Base-by-base conservation (phyloP, 1,140 invertebrate species). In the Macrobrachium nipponense region DNA sequence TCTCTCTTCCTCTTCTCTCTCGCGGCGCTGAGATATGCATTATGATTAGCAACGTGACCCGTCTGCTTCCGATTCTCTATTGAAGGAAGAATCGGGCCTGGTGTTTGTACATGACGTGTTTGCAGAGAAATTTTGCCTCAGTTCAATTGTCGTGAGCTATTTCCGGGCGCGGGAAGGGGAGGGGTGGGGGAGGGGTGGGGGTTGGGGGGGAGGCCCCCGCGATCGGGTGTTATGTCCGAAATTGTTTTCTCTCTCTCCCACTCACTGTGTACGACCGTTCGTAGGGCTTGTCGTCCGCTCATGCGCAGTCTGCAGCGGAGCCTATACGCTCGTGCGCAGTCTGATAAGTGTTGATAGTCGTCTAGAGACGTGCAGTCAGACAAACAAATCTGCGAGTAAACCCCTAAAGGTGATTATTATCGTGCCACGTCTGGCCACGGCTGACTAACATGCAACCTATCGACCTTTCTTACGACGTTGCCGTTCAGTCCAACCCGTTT, bases 371-470 rank as follows among this genome's bases (percentile, higher is more conserved):
- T 80, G 62, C 83, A 86, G 77, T 80, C 77, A 70, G 68, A 70
- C 68, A 80, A 86, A 86, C 83, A 86, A 85, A 86, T 80, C 77
- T 77, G 62, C 58, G 77, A 86, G 83, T 86, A 86, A 76, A 86
- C 73, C 83, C 83, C 77, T 80, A 86, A 86, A 86, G 77, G 83
- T 80, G 83, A 80, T 86, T 72, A 86, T 86, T 86, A 86, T 86
- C 77, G 83, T 86, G 80, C 83, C 77, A 36, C 77, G 83, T 86
- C 83, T 86, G 66, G 83, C 83, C 83, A 86, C 60, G 83, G 83
- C 83, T 86, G 76, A 75, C 83, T 73, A 86, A 86, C 83, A 80
- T 86, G 77, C 83, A 86, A 86, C 83, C 83, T 86, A 86, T 86
- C 83, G 83, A 86, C 83, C 83, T 86, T 66, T 86, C 77, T 86